Base-by-base conservation (phyloP, 2,113 vertebrate genomes). In the Oxyruncus cristatus region DNA sequence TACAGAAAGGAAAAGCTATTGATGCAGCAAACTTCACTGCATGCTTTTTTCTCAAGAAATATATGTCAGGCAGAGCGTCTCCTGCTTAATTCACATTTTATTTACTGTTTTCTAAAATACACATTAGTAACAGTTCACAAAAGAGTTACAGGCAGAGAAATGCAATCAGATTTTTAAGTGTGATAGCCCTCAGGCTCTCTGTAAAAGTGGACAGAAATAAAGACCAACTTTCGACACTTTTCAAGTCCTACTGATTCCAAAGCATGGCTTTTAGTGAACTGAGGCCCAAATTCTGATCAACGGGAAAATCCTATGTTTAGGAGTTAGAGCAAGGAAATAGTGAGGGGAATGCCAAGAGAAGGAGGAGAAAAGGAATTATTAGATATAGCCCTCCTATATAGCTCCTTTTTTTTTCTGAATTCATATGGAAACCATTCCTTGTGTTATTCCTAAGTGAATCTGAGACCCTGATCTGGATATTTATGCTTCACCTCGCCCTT, bases 71-170 rank as follows among this genome's bases (percentile, higher is more conserved):
- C 74, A 85, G 35, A 83, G 21, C 44, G 81, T 56, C 23, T 92
- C 39, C 62, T 82, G 39, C 70, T 77, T 92, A 19, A 30, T 80
- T 59, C 59, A 52, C 11, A 17, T 92, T 96, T 96, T 95, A 95
- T 96, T 96, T 83, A 70, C 35, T 88, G 33, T 19, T 79, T 79
- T 83, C 55, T 85, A 59, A 91, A 71, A 68, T 28, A 88, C 21
- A 8, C 24, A 32, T 56, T 77, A 71, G 37, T 41, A 33, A 50
- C 35, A 62, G 44, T 47, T 80, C 52, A 63, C 39, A 63, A 21
- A 61, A 19, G 56, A 73, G 46, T 76, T 88, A 70, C 41, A 80
- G 77, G 63, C 18, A 74, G 72, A 90, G 39, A 79, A 93, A 62
- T 11, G 24, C 55, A 93, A 59, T 8, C 32, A 35, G 37, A 33